Evolutionary conservation across 92 coral and sea anemone species (phyloP).

Genomic region (Umimayanthus kanabou): DNA sequence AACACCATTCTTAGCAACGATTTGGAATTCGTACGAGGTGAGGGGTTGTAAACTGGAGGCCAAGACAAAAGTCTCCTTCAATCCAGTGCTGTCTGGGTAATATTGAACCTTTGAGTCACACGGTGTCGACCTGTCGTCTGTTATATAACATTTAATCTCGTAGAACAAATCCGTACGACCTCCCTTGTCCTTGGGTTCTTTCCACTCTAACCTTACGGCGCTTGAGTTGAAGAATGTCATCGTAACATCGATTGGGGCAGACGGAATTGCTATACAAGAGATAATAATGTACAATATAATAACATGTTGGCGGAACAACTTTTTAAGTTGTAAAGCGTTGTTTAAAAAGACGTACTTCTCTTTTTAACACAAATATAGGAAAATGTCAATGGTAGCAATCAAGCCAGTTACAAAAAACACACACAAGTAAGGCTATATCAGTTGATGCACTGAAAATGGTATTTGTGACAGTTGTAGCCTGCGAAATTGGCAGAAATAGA

Average conservation of each 20-base stretch:
- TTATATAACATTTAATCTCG: background rate
- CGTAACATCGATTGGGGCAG: background rate
- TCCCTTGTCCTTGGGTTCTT: background rate
- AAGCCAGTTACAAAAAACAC: too few relatives aligned
- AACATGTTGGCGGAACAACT: too few relatives aligned
- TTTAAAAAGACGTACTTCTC: too few relatives aligned
- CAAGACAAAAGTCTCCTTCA: background rate
- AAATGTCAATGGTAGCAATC: too few relatives aligned
- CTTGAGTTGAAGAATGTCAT: background rate
- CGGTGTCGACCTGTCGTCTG: background rate
- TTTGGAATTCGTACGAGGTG: background rate
- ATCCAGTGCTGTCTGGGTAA: background rate
- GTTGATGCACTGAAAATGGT: too few relatives aligned
- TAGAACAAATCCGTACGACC: conserved; percentile 29
- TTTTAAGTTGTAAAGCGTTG: too few relatives aligned
- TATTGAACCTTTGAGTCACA: background rate
- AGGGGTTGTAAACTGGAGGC: background rate
- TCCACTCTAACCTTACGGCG: conserved; percentile 7
- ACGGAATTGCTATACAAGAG: conserved; percentile 14
- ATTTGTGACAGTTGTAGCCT: too few relatives aligned
- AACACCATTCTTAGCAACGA: conserved; percentile 25
- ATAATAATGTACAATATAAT: too few relatives aligned
- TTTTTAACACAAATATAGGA: too few relatives aligned
- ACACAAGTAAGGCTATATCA: too few relatives aligned
- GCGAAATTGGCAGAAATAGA: too few relatives aligned